Evolutionary conservation across 2,113 vertebrate species (phyloP).

Genomic region (Emydocephalus ijimae): DNA sequence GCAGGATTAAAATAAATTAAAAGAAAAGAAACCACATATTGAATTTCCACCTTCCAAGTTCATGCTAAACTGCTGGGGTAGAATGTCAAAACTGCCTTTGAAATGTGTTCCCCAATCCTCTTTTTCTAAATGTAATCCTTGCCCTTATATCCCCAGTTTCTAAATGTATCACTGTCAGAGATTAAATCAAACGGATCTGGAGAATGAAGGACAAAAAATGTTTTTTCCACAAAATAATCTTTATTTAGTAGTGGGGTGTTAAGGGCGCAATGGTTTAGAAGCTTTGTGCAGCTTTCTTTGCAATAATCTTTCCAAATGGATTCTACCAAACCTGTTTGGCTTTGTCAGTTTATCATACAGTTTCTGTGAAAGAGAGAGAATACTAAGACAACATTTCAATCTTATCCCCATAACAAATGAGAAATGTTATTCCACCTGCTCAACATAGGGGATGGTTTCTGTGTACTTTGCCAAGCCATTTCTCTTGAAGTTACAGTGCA

Average conservation of each 20-base stretch:
- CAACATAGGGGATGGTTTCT: background rate
- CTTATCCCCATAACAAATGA: background rate
- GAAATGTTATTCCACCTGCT: background rate
- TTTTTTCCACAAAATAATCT: constrained; percentile 23
- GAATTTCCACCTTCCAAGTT: background rate
- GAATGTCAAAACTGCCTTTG: background rate
- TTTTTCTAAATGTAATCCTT: background rate
- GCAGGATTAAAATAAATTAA: background rate
- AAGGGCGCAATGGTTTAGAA: constrained; percentile 25
- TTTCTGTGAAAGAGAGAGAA: background rate
- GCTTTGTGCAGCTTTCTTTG: background rate
- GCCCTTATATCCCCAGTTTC: background rate
- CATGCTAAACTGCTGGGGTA: background rate
- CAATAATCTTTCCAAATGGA: constrained; percentile 2
- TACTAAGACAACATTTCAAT: constrained; percentile 11
- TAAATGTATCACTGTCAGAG: background rate
- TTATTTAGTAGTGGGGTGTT: constrained; percentile 19
- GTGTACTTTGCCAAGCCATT: background rate
- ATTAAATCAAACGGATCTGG: constrained; percentile 15
- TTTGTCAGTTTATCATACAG: background rate
- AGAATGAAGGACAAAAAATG: background rate
- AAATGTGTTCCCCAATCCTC: background rate
- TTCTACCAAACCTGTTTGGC: background rate
- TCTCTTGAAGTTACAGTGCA: background rate
- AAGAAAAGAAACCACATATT: background rate